phyloP scores from a whole-genome alignment of 2,113 vertebrate genomes.

The Ailuropoda melanoleuca region DNA sequence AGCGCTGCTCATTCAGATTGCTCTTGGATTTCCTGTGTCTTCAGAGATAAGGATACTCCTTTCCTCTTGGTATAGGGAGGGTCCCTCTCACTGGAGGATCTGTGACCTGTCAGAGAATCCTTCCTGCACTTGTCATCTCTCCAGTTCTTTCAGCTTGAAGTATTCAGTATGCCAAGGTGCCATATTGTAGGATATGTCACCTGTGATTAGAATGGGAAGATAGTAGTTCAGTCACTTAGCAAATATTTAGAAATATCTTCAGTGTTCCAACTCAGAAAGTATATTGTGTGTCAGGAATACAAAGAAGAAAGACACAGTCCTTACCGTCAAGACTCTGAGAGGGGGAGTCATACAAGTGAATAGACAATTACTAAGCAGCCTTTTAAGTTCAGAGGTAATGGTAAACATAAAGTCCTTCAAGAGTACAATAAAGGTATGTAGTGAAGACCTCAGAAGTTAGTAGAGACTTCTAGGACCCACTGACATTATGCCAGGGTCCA shows the following conservation, averaged over 20 bases:
- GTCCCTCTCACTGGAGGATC: background rate
- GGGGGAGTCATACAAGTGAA: background rate
- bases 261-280: background rate
- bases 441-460: background rate
- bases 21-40: background rate
- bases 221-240: background rate
- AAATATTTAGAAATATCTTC: conserved; percentile 6
- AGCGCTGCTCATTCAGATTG: background rate
- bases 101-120: background rate
- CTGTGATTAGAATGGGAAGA: background rate
- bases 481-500: background rate
- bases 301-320: background rate
- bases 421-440: background rate
- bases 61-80: background rate
- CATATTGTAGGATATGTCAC: background rate
- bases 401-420: background rate
- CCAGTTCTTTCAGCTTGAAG: background rate
- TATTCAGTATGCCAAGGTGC: background rate
- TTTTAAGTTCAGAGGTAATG: background rate
- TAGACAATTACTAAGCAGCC: background rate
- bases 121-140: background rate
- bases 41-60: background rate
- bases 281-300: background rate
- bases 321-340: background rate
- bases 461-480: background rate